Percentiles rank a stretch among this genome's conserved stretches.
Evolutionary conservation across 2,113 vertebrate species (phyloP).

Genomic region (Rhea pennata): DNA sequence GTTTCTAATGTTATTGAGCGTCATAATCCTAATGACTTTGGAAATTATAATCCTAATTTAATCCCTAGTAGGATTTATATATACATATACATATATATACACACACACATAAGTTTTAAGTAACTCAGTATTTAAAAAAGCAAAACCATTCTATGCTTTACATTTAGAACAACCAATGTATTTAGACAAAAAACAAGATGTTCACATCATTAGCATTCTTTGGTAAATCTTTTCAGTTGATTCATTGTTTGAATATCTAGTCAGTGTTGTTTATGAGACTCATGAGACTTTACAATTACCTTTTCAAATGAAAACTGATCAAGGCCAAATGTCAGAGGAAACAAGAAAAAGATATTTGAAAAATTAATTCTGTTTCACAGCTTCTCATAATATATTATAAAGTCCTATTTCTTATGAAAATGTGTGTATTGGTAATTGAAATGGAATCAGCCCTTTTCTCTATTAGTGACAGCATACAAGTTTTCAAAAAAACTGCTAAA

Average conservation of each 20-base stretch:
- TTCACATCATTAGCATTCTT: conserved; percentile 30
- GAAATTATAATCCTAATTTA: neutral
- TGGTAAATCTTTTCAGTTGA: conserved; percentile 48
- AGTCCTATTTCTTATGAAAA: neutral
- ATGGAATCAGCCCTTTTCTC: neutral
- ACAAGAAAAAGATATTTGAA: neutral
- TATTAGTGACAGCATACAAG: neutral
- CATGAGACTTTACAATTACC: neutral
- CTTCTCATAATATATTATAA: neutral
- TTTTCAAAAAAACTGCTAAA: neutral
- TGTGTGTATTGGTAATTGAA: neutral
- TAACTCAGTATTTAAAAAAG: neutral
- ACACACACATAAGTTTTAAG: neutral
- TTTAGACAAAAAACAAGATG: conserved; percentile 17
- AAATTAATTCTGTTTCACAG: neutral
- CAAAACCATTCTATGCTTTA: neutral
- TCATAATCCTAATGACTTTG: neutral
- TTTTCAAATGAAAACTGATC: conserved; percentile 61
- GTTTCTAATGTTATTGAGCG: neutral
- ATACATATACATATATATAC: neutral
- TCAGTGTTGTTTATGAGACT: conserved; percentile 12
- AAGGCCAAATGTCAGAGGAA: conserved; percentile 53
- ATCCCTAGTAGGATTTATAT: neutral
- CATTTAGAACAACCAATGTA: conserved; percentile 1
- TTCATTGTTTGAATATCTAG: conserved; percentile 33